Evolutionary conservation across 2,797 vertebrate genomes (phyloP).

Genomic region (Lepilemur septentrionalis): DNA sequence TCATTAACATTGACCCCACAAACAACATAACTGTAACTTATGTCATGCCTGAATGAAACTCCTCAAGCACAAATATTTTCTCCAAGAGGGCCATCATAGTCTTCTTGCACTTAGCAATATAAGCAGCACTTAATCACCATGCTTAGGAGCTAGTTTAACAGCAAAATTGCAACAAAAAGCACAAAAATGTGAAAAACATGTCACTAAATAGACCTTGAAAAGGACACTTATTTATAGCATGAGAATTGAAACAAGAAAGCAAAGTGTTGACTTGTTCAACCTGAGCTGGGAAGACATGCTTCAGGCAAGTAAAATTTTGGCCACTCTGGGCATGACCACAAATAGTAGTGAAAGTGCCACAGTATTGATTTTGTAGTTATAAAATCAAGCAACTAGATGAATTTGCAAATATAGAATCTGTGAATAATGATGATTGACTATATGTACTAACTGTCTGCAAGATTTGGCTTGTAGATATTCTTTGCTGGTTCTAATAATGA

Average conservation of each 20-base stretch:
- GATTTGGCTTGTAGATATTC: neutral
- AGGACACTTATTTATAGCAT: neutral
- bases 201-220: no score
- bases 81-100: no score
- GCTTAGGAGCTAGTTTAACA: no score
- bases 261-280: neutral
- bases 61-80: no score
- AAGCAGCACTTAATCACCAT: no score
- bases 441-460: neutral
- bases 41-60: neutral
- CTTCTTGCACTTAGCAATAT: no score
- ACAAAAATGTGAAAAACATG: no score
- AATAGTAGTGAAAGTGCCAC: neutral
- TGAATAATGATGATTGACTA: neutral
- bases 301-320: neutral
- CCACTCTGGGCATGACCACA: neutral
- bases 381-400: neutral
- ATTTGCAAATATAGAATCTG: neutral
- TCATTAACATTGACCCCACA: no score
- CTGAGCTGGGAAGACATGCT: neutral
- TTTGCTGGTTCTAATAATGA: neutral
- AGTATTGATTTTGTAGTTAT: neutral
- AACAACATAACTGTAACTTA: neutral
- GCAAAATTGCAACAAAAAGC: no score
- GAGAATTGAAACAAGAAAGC: neutral